A percentile compares a stretch with the other conserved stretches of the same genome.
phyloP scores from a whole-genome alignment of 37 sponge, comb jelly and placozoan genomes.

The Agelas oroides region DNA sequence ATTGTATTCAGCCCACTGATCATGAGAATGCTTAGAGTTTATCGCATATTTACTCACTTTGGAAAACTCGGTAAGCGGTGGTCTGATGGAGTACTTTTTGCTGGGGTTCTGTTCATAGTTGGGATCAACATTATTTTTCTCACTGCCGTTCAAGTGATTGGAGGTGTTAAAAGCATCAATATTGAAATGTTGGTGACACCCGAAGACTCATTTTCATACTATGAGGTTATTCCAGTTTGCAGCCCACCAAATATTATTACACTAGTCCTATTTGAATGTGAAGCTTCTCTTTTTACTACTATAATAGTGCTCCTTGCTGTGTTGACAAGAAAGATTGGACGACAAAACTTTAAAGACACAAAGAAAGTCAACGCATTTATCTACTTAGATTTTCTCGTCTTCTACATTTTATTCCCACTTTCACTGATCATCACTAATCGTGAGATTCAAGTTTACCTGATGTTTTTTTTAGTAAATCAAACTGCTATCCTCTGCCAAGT shows the following conservation, averaged over 20 bases:
- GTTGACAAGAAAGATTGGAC: constrained; percentile 33
- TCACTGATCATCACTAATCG: no score
- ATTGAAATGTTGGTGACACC: neutral
- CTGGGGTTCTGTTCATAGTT: neutral
- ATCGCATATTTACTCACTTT: constrained; percentile 43
- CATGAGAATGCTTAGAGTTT: constrained; percentile 40
- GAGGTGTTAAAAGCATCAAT: neutral
- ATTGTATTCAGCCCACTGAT: constrained; percentile 24
- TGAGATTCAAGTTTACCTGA: no score
- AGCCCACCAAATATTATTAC: neutral
- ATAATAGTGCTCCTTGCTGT: constrained; percentile 24
- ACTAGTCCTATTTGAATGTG: neutral
- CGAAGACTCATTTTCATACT: neutral
- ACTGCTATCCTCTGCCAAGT: no score
- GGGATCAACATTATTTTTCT: constrained; percentile 6
- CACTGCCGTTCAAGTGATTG: neutral
- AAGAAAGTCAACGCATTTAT: constrained; percentile 38
- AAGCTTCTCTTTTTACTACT: neutral
- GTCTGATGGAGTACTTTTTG: constrained; percentile 26
- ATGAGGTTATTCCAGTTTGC: constrained; percentile 6
- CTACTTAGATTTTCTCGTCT: no score
- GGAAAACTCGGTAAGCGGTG: constrained; percentile 34
- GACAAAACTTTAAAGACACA: constrained; percentile 51
- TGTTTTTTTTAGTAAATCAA: no score
- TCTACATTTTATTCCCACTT: no score